Evolutionary conservation across 2,888 invertebrate genomes (phyloP), one percentile per base, ranked within the genome.

Genomic region (Cryptus armator): DNA sequence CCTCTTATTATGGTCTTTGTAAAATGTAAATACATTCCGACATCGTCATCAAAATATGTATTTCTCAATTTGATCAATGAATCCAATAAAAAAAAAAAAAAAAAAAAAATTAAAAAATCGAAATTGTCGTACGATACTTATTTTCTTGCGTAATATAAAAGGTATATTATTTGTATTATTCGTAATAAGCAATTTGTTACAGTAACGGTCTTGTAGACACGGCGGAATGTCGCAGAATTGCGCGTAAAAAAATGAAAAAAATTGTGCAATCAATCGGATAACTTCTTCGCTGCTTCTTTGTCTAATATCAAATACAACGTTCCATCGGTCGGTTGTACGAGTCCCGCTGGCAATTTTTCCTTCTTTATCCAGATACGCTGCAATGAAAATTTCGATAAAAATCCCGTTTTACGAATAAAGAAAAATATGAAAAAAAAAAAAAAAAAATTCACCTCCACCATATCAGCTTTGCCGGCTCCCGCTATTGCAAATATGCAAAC

Each of bases 401-500:
- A 7, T 37, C 5, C 2, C 24, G 9, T 37, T 75, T 66, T 19
- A 56, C n/a, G 16, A 70, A 5, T 62, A 44, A 44, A 51, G 29
- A 3, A 7, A 9, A 32, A 59, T 12, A 62, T 29, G 51, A 62
- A 67, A 43, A 44, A n/a, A 0, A 29, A 32, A 24, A 53, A 85
- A 62, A 48, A 46, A 16, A 32, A 66, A 53, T 37, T 24, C 93
- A 98, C 98, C 95, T 98, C 97, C 0, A 98, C 94, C 94, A 98
- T 97, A n/a, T 96, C 97, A 3, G 98, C 98, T 94, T 99, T 99
- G 16, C 96, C 96, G 14, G 95, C 95, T 0, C 99, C 99, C 79
- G 97, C 96, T 51, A 97, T 96, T 29, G 98, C 97, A 94, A 99
- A 99, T 81, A 98, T 96, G 90, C 97, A 97, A 91, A 96, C 95